These are phyloP conservation scores for Cephalopterus ornatus DNA, from an alignment of 2,113 vertebrate species.

Conservation along the genomic window DNA sequence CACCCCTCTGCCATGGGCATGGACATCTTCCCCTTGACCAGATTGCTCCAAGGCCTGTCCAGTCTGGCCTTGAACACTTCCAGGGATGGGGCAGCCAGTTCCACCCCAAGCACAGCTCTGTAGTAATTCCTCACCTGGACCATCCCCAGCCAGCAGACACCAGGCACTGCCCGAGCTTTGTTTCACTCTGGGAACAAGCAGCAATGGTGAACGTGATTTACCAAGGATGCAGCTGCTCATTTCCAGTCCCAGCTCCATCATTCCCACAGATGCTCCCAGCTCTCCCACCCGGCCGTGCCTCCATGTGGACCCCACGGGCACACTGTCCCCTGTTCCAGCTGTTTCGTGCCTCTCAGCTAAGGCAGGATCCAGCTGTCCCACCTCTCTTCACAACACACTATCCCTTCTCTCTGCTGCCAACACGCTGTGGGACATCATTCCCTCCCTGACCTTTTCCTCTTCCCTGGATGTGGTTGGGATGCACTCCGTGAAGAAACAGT, in stretches of 20 bases:
- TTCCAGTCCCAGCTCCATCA: neutral
- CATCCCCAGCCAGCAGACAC: neutral
- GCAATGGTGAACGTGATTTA: rapidly evolving
- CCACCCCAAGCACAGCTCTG: neutral
- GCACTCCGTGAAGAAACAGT: no score
- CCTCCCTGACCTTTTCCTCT: neutral
- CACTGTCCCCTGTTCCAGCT: rapidly evolving
- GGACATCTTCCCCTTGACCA: neutral
- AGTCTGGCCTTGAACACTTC: neutral
- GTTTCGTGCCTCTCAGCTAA: neutral
- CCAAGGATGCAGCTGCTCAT: rapidly evolving
- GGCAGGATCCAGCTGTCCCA: neutral
- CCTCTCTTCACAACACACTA: neutral
- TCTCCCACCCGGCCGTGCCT: rapidly evolving
- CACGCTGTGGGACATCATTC: neutral
- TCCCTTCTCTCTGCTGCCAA: neutral
- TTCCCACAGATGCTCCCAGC: neutral
- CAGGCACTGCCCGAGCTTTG: neutral
- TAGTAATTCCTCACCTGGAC: no score
- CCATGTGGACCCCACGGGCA: neutral
- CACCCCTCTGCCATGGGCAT: neutral
- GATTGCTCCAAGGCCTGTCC: neutral
- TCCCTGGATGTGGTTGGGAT: rapidly evolving
- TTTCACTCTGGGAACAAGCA: rapidly evolving
- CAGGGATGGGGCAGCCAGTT: neutral